Percentiles rank a stretch among this genome's conserved stretches.
These are phyloP conservation scores for Scomber scombrus DNA, from an alignment of 2,113 vertebrate genomes.

Conservation along the genomic window DNA sequence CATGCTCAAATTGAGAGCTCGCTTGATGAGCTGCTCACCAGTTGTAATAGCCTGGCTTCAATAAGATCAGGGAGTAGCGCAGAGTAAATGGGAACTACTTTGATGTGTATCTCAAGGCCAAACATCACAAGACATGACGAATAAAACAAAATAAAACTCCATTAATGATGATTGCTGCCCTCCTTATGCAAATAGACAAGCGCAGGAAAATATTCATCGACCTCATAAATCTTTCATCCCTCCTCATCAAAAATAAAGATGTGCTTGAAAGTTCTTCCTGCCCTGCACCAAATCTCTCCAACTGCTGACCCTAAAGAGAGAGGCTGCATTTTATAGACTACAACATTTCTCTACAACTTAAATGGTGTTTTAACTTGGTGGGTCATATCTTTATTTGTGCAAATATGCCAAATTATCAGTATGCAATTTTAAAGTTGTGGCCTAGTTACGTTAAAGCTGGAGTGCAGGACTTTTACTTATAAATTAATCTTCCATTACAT, in stretches of 20 bases:
- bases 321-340: background rate
- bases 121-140: constrained; percentile 45
- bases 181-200: constrained; percentile 54
- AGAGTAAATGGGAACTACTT: constrained; percentile 35
- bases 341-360: background rate
- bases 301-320: constrained; percentile 29
- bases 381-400: background rate
- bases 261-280: constrained; percentile 27
- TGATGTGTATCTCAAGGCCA: constrained; percentile 39
- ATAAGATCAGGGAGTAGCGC: background rate
- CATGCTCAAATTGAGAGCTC: constrained; percentile 3
- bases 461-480: too few relatives aligned
- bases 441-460: background rate
- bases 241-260: constrained; percentile 60
- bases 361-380: background rate
- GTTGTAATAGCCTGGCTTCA: constrained; percentile 22
- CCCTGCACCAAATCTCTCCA: constrained; percentile 8
- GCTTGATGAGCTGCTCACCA: background rate
- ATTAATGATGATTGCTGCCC: constrained; percentile 54
- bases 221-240: constrained; percentile 73
- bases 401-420: background rate
- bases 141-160: constrained; percentile 45
- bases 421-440: background rate
- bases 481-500: too few relatives aligned
- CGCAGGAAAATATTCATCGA: constrained; percentile 51